phyloP scores from a whole-genome alignment of 2,797 vertebrate genomes.

The Scolopax rusticola region DNA sequence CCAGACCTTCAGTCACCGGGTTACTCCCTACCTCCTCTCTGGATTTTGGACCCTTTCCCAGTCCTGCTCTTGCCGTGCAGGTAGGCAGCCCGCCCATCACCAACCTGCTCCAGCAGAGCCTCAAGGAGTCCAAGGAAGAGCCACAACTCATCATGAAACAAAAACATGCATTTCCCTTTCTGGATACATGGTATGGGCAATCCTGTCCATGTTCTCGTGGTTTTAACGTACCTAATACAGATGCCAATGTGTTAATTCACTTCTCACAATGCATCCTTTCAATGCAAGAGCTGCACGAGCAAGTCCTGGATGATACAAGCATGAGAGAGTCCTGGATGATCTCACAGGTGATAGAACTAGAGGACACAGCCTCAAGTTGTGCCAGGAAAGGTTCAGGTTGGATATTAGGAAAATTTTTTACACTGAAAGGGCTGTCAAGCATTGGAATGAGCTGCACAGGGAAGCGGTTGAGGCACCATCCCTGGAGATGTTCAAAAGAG shows the following conservation, averaged over 20 bases:
- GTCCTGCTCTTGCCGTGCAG: background rate
- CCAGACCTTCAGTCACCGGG: conserved; percentile 35
- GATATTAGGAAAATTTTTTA: too few species aligned
- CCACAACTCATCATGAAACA: background rate
- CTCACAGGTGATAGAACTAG: too few species aligned
- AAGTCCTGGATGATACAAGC: background rate
- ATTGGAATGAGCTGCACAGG: too few species aligned
- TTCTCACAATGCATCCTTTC: conserved; percentile 47
- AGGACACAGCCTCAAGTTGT: too few species aligned
- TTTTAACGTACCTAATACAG: conserved; percentile 1
- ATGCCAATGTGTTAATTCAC: conserved; percentile 22
- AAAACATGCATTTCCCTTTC: conserved; percentile 22
- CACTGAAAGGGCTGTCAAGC: too few species aligned
- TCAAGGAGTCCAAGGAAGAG: background rate
- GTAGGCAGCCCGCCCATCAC: conserved; percentile 18
- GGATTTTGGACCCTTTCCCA: conserved; percentile 35
- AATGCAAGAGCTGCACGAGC: background rate
- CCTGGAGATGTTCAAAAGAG: too few species aligned
- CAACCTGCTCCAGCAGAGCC: background rate
- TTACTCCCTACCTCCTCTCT: conserved; percentile 6
- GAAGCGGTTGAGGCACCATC: too few species aligned
- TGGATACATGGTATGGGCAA: background rate
- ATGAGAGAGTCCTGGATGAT: too few species aligned
- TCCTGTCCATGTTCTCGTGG: background rate
- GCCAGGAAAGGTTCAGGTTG: too few species aligned